phyloP scores from a whole-genome alignment of 2,888 invertebrate genomes.

The Thyatira batis region DNA sequence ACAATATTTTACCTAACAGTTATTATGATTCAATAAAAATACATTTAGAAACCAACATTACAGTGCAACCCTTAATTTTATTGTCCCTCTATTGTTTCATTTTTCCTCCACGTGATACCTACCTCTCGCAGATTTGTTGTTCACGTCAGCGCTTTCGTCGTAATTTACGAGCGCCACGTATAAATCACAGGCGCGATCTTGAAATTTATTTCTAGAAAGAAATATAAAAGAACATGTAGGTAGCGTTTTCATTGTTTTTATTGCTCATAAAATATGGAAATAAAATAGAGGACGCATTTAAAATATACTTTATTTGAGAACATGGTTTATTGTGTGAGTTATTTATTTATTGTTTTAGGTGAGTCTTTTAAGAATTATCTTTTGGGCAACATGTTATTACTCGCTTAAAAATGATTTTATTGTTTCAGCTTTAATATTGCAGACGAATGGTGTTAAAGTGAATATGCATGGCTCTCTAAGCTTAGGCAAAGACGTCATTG shows the following conservation, averaged over 20 bases:
- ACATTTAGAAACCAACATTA: too few species aligned
- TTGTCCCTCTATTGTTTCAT: background rate
- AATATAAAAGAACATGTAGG: slow-evolving; percentile 11
- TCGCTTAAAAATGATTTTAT: slow-evolving; percentile 1
- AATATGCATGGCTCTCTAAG: slow-evolving; percentile 60
- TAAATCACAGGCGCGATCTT: slow-evolving; percentile 13
- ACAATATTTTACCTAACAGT: too few species aligned
- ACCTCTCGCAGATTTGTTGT: slow-evolving; percentile 1
- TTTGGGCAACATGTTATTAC: background rate
- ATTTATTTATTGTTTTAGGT: slow-evolving; percentile 11
- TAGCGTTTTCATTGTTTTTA: slow-evolving; percentile 12
- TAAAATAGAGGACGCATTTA: slow-evolving; percentile 7
- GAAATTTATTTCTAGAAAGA: slow-evolving; percentile 11
- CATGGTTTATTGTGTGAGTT: slow-evolving; percentile 3
- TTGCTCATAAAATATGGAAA: slow-evolving; percentile 17
- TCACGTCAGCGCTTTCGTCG: background rate
- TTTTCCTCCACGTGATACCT: slow-evolving; percentile 1
- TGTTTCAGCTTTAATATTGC: slow-evolving; percentile 38
- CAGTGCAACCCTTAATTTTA: slow-evolving; percentile 7
- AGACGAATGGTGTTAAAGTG: slow-evolving; percentile 48
- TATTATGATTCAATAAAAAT: too few species aligned
- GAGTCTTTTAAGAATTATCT: background rate
- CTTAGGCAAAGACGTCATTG: slow-evolving; percentile 60
- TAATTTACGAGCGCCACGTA: slow-evolving; percentile 9
- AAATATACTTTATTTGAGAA: slow-evolving; percentile 1